phyloP scores from a whole-genome alignment of 1,140 invertebrate species.

The Drosophila persimilis region DNA sequence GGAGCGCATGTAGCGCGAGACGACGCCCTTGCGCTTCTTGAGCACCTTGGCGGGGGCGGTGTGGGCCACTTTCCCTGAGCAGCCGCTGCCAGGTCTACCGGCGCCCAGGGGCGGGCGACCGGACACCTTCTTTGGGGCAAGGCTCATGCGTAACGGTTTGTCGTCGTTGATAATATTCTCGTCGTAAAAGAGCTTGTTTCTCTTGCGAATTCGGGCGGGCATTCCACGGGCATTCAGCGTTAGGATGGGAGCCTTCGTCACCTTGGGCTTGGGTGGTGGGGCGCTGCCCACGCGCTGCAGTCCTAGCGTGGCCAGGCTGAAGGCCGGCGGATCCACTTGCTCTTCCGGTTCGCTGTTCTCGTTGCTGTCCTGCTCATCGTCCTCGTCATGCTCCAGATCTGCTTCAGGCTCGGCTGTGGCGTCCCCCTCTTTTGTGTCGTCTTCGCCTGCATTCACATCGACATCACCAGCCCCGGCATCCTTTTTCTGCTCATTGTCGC shows the following conservation, averaged over 20 bases:
- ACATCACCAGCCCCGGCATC: constrained; percentile 3
- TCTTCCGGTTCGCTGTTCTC: constrained; percentile 79
- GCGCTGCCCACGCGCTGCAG: constrained; percentile 90
- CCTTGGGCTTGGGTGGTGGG: constrained; percentile 87
- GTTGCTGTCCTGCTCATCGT: constrained; percentile 73
- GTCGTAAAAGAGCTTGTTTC: constrained; percentile 95
- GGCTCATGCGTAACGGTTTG: constrained; percentile 86
- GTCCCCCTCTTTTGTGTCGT: constrained; percentile 19
- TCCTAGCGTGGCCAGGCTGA: constrained; percentile 90
- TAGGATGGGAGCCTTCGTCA: constrained; percentile 88
- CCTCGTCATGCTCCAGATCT: constrained; percentile 26
- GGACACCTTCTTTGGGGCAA: constrained; percentile 83
- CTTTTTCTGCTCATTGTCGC: constrained; percentile 7
- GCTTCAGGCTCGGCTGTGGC: constrained; percentile 38
- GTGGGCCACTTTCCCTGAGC: constrained; percentile 60
- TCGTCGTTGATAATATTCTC: constrained; percentile 94
- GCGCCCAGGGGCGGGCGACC: constrained; percentile 36
- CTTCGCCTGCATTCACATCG: constrained; percentile 28
- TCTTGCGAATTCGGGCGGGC: constrained; percentile 94
- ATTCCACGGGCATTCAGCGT: constrained; percentile 92
- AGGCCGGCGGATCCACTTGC: constrained; percentile 87
- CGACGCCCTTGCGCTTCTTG: constrained; percentile 83
- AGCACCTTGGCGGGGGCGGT: constrained; percentile 84
- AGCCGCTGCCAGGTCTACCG: constrained; percentile 25
- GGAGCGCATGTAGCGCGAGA: constrained; percentile 77